Evolutionary conservation across 2,888 invertebrate genomes (phyloP), one percentile per base, ranked within the genome.

Genomic region (Piscicola geometra): DNA sequence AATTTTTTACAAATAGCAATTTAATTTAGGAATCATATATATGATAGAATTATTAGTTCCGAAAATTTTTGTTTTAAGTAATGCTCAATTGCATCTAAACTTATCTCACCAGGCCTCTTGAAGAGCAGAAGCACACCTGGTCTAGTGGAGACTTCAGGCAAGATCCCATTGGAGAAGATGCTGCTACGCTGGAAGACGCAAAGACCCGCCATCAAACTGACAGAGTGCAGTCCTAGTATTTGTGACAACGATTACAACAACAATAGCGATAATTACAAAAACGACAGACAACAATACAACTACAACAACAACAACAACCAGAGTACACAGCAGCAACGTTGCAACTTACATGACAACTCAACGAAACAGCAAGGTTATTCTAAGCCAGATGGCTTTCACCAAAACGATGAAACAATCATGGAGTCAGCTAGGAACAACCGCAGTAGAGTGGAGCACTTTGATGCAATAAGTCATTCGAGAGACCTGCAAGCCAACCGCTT

Each of bases 101-200:
- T 47, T 47, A 15, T 9, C 21, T 30, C 18, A 47, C 0, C 93
- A 87, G 93, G 94, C 82, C 91, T 95, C 91, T 93, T 94, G 82
- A 90, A 96, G 83, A 94, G 95, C 86, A 93, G 93, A 85, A 96
- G 96, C 82, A 95, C 97, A 77, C 96, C 97, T 21, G 96, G 95
- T 68, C 89, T 96, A 82, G 92, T 97, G 82, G 96, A 97, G 87
- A 93, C 94, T 77, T 89, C 90, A 81, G 95, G 95, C 77, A 91
- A 93, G 83, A 89, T 93, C 81, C 91, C 95, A 0, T 75, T 85
- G 72, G 81, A 83, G 66, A 60, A 56, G 30, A 76, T 77, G 77
- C 32, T 60, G 12, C 32, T 78, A 21, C 56, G 36, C 3, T 60
- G n/a, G 60, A 52, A 21, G 12, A 41, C 30, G 25, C 9, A 50